Conservation (phyloP, 2,888 invertebrate species). For the Diaperis boleti region DNA sequence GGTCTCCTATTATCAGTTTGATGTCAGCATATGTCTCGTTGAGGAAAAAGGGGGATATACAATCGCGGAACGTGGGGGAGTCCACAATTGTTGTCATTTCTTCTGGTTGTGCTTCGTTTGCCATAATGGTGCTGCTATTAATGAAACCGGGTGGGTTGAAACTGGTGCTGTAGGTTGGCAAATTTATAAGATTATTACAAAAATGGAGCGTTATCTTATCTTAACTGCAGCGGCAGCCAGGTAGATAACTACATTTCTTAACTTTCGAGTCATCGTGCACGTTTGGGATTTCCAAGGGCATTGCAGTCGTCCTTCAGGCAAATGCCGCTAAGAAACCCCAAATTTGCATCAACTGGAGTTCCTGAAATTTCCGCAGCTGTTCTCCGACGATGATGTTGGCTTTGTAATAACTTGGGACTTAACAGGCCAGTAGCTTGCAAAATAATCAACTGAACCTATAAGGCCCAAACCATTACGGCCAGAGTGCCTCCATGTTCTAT, state of each 20-base stretch:
- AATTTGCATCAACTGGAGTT: conserved; percentile 73
- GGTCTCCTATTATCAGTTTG: too few relatives aligned
- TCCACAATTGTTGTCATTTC: not conserved
- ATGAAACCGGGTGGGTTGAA: too few relatives aligned
- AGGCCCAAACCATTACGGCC: conserved; percentile 72
- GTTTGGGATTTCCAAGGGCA: conserved; percentile 90
- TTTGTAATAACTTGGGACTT: conserved; percentile 80
- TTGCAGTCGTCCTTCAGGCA: conserved; percentile 77
- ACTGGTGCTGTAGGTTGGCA: too few relatives aligned
- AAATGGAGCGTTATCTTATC: too few relatives aligned
- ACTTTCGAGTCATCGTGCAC: conserved; percentile 62
- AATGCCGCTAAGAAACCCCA: conserved; percentile 88
- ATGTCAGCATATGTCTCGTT: too few relatives aligned
- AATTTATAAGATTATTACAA: too few relatives aligned
- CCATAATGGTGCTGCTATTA: too few relatives aligned
- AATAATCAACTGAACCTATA: conserved; percentile 78
- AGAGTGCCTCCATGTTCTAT: not conserved
- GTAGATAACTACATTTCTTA: not conserved
- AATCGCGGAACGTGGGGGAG: not conserved
- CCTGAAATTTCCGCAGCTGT: not conserved
- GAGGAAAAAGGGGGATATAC: too few relatives aligned
- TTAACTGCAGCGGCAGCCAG: not conserved
- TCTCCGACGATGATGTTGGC: conserved; percentile 9
- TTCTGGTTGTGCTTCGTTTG: not conserved
- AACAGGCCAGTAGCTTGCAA: conserved; percentile 84